These are phyloP conservation scores for Papilio helenus DNA, from an alignment of 1,140 invertebrate species.

Conservation along the genomic window DNA sequence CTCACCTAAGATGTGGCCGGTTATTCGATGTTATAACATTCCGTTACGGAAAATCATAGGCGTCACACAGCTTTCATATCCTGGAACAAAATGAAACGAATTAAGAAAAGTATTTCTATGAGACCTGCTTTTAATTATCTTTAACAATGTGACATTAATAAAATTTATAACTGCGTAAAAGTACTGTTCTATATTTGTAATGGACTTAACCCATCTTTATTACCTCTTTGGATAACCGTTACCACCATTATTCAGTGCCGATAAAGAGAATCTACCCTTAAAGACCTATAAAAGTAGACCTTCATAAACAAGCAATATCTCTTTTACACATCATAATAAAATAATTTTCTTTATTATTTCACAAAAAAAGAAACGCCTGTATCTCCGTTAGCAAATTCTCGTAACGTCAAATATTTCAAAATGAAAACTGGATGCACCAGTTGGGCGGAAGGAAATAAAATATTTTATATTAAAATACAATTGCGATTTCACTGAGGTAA, in stretches of 20 bases:
- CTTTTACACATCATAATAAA: slow-evolving; percentile 64
- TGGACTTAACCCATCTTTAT: slow-evolving; percentile 60
- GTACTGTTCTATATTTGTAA: slow-evolving; percentile 49
- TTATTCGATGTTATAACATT: slow-evolving; percentile 74
- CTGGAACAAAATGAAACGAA: slow-evolving; percentile 62
- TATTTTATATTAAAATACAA: slow-evolving; percentile 44
- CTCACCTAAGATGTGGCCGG: slow-evolving; percentile 72
- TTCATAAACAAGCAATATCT: slow-evolving; percentile 71
- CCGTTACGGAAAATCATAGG: slow-evolving; percentile 59
- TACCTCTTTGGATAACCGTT: slow-evolving; percentile 59
- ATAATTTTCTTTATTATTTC: slow-evolving; percentile 52
- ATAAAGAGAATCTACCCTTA: slow-evolving; percentile 64
- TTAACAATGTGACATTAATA: neutral
- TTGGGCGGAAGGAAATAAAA: slow-evolving; percentile 44
- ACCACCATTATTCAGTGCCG: slow-evolving; percentile 59
- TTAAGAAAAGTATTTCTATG: neutral
- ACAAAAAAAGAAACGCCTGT: neutral
- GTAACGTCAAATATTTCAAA: slow-evolving; percentile 18
- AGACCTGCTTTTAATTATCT: neutral
- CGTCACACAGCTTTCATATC: slow-evolving; percentile 47
- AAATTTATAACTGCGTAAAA: slow-evolving; percentile 31
- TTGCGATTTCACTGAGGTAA: slow-evolving; percentile 53
- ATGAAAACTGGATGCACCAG: slow-evolving; percentile 25
- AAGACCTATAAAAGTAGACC: slow-evolving; percentile 66
- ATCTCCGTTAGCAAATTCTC: neutral